Conservation (phyloP, 2,797 vertebrate genomes). For the Clarias platycephalus region DNA sequence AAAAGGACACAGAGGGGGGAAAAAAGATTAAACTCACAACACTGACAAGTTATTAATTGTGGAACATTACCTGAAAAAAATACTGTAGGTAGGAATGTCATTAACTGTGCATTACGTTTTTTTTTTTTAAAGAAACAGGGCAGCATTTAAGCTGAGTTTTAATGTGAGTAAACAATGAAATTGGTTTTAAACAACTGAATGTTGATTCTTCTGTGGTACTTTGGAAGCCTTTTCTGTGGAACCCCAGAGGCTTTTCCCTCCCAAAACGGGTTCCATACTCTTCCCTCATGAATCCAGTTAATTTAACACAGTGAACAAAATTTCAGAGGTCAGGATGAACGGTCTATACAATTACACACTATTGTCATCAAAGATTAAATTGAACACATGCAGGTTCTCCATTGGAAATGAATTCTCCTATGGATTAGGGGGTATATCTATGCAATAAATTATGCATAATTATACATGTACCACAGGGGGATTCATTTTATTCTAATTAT, state of each 20-base stretch:
- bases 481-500: not conserved
- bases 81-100: not conserved
- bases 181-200: not conserved
- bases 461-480: not conserved
- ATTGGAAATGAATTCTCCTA: not conserved
- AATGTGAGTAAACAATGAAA: not conserved
- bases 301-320: not conserved
- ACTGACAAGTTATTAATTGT: constrained; percentile 8
- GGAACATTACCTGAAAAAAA: not conserved
- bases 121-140: not conserved
- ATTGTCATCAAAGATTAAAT: not conserved
- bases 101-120: not conserved
- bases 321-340: not conserved
- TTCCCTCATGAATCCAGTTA: not conserved
- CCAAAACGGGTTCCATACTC: not conserved
- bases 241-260: not conserved
- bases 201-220: not conserved
- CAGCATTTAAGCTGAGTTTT: not conserved
- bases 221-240: not conserved
- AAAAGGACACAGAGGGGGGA: not conserved
- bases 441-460: not conserved
- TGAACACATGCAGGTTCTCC: constrained; percentile 6
- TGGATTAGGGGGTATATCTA: not conserved
- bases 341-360: not conserved
- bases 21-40: not conserved